Evolutionary conservation across 2,888 invertebrate genomes (phyloP).

Genomic region (Hypomecis punctinalis): DNA sequence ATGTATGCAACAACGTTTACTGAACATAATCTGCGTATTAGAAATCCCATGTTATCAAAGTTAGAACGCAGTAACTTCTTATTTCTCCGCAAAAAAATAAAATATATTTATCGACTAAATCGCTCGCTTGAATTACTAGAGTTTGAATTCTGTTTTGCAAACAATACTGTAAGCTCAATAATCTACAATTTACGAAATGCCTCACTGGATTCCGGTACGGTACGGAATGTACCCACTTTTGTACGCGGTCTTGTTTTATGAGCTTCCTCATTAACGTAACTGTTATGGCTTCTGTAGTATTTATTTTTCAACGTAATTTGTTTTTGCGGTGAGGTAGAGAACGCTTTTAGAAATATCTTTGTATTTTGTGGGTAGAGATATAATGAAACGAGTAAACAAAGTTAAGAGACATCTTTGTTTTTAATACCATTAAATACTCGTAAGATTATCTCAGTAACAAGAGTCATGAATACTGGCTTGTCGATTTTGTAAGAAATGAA

Average conservation of each 20-base stretch:
- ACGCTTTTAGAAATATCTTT: slow-evolving; percentile 16
- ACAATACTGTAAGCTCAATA: slow-evolving; percentile 28
- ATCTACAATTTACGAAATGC: slow-evolving; percentile 44
- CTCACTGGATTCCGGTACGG: slow-evolving; percentile 56
- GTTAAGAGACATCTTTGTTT: no score
- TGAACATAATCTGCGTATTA: no score
- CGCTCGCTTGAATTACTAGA: neutral
- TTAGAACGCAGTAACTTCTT: no score
- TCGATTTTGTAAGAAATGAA: no score
- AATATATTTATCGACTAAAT: neutral
- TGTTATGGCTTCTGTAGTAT: slow-evolving; percentile 60
- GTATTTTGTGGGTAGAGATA: neutral
- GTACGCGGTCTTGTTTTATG: slow-evolving; percentile 67
- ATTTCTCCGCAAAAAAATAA: neutral
- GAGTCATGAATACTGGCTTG: no score
- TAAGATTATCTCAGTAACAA: no score
- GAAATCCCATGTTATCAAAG: no score
- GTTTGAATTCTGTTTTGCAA: slow-evolving; percentile 7
- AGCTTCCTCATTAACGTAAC: slow-evolving; percentile 77
- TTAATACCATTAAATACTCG: no score
- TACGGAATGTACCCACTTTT: slow-evolving; percentile 48
- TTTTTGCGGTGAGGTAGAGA: slow-evolving; percentile 37
- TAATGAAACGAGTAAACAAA: no score
- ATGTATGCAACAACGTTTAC: no score
- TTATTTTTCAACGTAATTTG: slow-evolving; percentile 58